Base-by-base conservation (phyloP, 2,113 vertebrate species). In the Spea bombifrons region DNA sequence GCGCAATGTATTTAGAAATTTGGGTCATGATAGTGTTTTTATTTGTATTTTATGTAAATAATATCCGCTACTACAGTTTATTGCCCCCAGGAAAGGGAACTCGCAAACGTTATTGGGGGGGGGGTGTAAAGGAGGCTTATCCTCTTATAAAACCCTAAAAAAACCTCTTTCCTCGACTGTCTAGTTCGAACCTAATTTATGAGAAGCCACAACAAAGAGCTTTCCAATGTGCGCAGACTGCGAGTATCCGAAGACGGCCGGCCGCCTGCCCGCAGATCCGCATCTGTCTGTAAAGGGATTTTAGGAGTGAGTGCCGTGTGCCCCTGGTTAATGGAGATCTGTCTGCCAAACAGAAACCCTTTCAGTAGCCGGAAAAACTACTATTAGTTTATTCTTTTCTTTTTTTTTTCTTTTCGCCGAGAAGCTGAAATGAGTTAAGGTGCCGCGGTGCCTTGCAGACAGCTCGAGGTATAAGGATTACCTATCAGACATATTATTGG, bases 381-480 rank as follows among this genome's bases (percentile, higher is more conserved):
- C 63, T 73, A 73, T 73, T 73, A 73, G 77, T 79, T 70, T 73
- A 57, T 61, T 43, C 61, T 46, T 69, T 73, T 48, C 59, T 49
- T 46, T 48, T 45, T 65, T 77, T 77, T 78, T 78, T 66, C 72
- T 79, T 59, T 73, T 69, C 66, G 77, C 57, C 30, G 76, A 66
- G 53, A 72, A 67, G 63, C 76, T 79, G 57, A 79, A 79, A 73
- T 79, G 70, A 79, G 77, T 79, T 79, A 79, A 73, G 66, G 70
- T 61, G 70, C 77, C 73, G 64, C 66, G 69, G 70, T 66, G 77
- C 70, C 70, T 73, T 71, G 73, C 77, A 79, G 70, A 73, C 77
- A 79, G 70, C 70, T 79, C 65, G 72, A 79, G 70, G 77, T 73
- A 79, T 44, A 79, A 66, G 77, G 70, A 79, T 79, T 79, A 79